Evolutionary conservation across 2,888 invertebrate genomes (phyloP).

Genomic region (Meta bourneti): DNA sequence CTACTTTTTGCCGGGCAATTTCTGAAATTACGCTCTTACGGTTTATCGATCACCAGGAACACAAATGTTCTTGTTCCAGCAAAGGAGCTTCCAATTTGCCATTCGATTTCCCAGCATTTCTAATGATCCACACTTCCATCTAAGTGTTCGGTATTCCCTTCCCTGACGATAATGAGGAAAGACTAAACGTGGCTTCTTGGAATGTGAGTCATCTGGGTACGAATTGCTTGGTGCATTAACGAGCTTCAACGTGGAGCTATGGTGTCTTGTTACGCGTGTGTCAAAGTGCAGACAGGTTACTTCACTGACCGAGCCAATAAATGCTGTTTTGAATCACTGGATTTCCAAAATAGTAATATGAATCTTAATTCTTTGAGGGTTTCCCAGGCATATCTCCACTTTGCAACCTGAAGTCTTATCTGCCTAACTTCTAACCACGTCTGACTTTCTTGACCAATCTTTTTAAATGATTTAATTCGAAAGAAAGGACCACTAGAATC

Average conservation of each 20-base stretch:
- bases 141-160: slow-evolving; percentile 31
- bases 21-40: slow-evolving; percentile 33
- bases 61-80: slow-evolving; percentile 26
- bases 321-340: background rate
- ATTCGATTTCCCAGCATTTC: slow-evolving; percentile 51
- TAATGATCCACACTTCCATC: slow-evolving; percentile 45
- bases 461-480: no score
- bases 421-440: no score
- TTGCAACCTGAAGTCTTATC: no score
- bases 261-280: background rate
- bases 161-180: slow-evolving; percentile 26
- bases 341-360: no score
- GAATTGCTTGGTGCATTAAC: slow-evolving; percentile 3
- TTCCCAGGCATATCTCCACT: no score
- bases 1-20: background rate
- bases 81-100: slow-evolving; percentile 39
- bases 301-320: background rate
- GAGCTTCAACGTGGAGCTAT: background rate
- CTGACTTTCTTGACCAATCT: no score
- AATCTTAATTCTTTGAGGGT: no score
- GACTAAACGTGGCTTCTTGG: slow-evolving; percentile 24
- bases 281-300: background rate
- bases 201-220: slow-evolving; percentile 11
- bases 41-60: slow-evolving; percentile 16
- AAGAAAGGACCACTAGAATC: no score